Base-by-base conservation (phyloP, 2,888 invertebrate species). In the Melanostoma scalare region DNA sequence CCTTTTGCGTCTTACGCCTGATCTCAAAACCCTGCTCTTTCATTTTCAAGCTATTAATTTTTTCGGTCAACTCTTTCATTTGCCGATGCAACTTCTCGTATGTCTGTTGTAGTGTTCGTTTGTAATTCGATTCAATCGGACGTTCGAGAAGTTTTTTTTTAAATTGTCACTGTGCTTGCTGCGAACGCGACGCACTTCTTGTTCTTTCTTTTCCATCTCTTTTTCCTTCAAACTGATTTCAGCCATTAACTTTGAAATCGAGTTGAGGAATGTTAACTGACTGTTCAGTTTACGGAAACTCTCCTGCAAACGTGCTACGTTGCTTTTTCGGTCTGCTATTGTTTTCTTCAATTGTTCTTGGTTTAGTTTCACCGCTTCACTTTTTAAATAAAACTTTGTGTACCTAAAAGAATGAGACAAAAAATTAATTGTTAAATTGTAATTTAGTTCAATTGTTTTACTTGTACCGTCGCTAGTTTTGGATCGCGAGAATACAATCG, bases 81-180 rank as follows among this genome's bases (percentile, higher is more conserved):
- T 93, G 92, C 2, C 90, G 89, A 4, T 93, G 93, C 40, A 94
- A 89, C 35, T 92, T 92, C 55, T 92, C 92, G 84, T 95, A 94
- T 73, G 94, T 92, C 67, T 92, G 92, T 72, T 94, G 92, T 42
- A 95, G 88, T 3, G 91, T 89, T 42, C 91, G 91, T 87, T 93
- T 93, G 55, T 94, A 92, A 87, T 95, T 94, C 2, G 91, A 92
- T 71, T 94, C 93, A 0, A 96, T 95, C 86, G 95, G 91, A 6
- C 92, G 92, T 6, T 92, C 91, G 40, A 97, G 92, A 6, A 97
- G 89, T 86, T 93, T 93, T 4, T n/a, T n/a, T 92, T 92, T 35
- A 97, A 92, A 10, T 93, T 92, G 8, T 94, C 93, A 67, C 93
- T 93, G 87, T 96, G 95, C 88, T 95, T 96, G 82, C 94, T 93